These are phyloP conservation scores for Apis dorsata DNA, from an alignment of 1,140 invertebrate species.

Conservation along the genomic window DNA sequence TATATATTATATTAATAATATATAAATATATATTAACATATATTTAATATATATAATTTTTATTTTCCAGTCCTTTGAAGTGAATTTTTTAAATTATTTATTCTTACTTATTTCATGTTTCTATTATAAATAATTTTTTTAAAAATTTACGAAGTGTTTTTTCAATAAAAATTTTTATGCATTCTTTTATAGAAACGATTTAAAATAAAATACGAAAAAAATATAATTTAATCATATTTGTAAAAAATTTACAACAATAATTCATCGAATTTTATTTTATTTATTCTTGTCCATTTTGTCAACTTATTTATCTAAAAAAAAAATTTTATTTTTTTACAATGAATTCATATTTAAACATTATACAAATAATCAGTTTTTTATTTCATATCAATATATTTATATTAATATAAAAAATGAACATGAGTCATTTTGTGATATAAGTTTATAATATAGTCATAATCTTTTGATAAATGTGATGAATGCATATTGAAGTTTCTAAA, in stretches of 20 bases:
- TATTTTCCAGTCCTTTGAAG: not conserved
- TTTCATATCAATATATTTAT: not conserved
- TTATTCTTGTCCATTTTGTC: not conserved
- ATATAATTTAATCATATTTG: not conserved
- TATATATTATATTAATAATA: no score
- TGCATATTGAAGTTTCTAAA: no score
- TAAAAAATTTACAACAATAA: not conserved
- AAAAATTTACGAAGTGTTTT: not conserved
- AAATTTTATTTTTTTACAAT: not conserved
- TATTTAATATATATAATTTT: no score
- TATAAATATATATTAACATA: no score
- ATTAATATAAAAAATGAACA: not conserved
- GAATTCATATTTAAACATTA: not conserved
- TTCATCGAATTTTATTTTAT: not conserved
- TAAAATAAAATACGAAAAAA: not conserved
- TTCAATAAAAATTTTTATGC: not conserved
- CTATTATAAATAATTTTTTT: not conserved
- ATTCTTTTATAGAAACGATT: not conserved
- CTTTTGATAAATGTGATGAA: slow-evolving; percentile 9
- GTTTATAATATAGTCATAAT: not conserved
- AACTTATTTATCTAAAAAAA: not conserved
- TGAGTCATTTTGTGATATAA: not conserved
- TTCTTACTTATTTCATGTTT: not conserved
- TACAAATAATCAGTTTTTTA: not conserved
- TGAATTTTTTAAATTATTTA: not conserved